Conservation (phyloP, 30 jellyfish, hydroid and myxozoan species). For the Hydractinia echinata region DNA sequence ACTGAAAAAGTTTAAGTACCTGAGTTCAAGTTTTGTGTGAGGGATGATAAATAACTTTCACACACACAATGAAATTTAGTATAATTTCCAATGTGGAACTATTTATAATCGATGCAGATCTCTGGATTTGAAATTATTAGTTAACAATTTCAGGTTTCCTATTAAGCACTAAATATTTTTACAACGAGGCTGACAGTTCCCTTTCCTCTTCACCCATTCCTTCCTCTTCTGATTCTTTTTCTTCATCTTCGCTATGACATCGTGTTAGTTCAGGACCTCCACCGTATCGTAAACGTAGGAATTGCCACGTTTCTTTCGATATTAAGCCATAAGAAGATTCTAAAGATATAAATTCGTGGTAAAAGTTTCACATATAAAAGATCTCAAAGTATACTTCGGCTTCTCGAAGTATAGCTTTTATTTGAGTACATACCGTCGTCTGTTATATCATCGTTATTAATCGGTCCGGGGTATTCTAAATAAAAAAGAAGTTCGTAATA, state of each 20-base stretch:
- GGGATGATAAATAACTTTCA: no score
- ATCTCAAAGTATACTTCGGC: background rate
- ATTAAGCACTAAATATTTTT: no score
- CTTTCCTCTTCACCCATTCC: conserved; percentile 16
- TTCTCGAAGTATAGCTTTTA: background rate
- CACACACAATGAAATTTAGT: no score
- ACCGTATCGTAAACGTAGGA: conserved; percentile 53
- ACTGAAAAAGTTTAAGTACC: no score
- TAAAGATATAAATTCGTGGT: background rate
- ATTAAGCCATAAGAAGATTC: conserved; percentile 64
- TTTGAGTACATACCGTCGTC: conserved; percentile 20
- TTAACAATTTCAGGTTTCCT: no score
- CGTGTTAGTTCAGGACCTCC: conserved; percentile 72
- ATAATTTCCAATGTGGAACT: no score
- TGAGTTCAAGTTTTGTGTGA: no score
- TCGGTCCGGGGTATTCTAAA: conserved; percentile 78
- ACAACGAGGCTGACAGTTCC: background rate
- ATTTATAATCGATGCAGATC: no score
- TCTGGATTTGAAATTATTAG: no score
- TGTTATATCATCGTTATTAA: conserved; percentile 51
- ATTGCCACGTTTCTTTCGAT: conserved; percentile 68
- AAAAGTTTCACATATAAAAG: background rate
- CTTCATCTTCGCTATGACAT: background rate
- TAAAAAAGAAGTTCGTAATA: background rate
- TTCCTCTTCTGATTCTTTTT: conserved; percentile 16